A percentile compares a stretch with the other conserved stretches of the same genome.
Evolutionary conservation across 2,797 vertebrate species (phyloP).

Genomic region (Pangasius sanitwongsei): DNA sequence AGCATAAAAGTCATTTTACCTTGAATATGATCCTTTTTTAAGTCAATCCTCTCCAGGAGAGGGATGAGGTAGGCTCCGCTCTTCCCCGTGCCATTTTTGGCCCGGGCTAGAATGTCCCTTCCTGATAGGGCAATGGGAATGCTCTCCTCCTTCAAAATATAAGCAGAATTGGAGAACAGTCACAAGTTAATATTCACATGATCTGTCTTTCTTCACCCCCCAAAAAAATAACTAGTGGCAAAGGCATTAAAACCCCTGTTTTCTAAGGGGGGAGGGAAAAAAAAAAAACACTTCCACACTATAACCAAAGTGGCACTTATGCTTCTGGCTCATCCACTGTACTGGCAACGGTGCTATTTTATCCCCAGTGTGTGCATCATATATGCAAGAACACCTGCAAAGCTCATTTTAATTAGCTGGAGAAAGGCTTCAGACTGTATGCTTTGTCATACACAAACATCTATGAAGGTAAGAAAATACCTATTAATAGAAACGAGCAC

Average conservation of each 20-base stretch:
- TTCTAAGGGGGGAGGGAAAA: too few species aligned
- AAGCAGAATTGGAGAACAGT: not conserved
- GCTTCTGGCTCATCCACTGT: not conserved
- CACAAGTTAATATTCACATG: not conserved
- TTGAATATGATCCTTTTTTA: conserved; percentile 78
- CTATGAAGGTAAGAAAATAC: not conserved
- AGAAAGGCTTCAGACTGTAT: not conserved
- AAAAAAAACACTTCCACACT: not conserved
- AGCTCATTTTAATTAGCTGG: not conserved
- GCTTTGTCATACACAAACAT: not conserved
- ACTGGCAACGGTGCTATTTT: not conserved
- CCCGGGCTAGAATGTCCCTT: conserved; percentile 77
- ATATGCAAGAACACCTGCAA: not conserved
- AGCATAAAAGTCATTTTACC: conserved; percentile 60
- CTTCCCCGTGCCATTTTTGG: conserved; percentile 81
- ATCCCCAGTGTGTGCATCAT: not conserved
- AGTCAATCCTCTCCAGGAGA: conserved; percentile 77
- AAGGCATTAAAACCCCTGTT: not conserved
- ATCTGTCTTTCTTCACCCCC: not conserved
- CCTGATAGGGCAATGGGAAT: conserved; percentile 80
- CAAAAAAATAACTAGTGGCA: not conserved
- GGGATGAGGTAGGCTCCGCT: conserved; percentile 83
- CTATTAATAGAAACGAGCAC: not conserved
- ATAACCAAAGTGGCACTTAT: not conserved
- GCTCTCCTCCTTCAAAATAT: conserved; percentile 74